Evolutionary conservation across 2,113 vertebrate genomes (phyloP).

Genomic region (Catharus fuscescens): DNA sequence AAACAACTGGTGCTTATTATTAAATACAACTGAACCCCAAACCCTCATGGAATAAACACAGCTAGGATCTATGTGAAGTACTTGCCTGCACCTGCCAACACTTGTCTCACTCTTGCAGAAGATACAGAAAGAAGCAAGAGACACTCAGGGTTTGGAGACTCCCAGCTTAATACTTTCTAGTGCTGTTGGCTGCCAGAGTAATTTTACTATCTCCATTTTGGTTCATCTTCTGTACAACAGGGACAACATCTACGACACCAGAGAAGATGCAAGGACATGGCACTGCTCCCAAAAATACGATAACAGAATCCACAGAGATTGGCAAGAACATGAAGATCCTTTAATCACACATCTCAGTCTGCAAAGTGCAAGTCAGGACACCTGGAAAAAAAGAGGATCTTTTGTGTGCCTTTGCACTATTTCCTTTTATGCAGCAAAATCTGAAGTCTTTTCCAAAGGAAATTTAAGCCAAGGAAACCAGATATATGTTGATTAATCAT

Average conservation of each 20-base stretch:
- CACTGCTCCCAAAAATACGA: background rate
- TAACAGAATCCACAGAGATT: background rate
- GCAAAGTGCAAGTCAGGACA: background rate
- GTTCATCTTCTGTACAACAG: background rate
- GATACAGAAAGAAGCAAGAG: background rate
- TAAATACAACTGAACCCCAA: background rate
- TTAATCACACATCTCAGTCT: background rate
- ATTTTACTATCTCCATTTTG: background rate
- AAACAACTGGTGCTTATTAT: background rate
- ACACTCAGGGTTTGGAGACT: background rate
- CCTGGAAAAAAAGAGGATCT: background rate
- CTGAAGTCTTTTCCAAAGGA: background rate
- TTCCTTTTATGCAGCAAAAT: background rate
- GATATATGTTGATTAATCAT: background rate
- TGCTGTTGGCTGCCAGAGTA: background rate
- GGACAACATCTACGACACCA: background rate
- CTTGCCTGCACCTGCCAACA: background rate
- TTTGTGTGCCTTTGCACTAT: background rate
- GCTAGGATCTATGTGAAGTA: background rate
- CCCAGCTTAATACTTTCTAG: background rate
- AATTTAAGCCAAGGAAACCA: background rate
- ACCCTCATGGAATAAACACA: background rate
- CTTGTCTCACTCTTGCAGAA: background rate
- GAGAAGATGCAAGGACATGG: background rate
- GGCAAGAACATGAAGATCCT: background rate